Percentiles rank a stretch among this genome's conserved stretches.
These are phyloP conservation scores for Rhagonycha lutea DNA, from an alignment of 2,888 invertebrate genomes.

Conservation along the genomic window DNA sequence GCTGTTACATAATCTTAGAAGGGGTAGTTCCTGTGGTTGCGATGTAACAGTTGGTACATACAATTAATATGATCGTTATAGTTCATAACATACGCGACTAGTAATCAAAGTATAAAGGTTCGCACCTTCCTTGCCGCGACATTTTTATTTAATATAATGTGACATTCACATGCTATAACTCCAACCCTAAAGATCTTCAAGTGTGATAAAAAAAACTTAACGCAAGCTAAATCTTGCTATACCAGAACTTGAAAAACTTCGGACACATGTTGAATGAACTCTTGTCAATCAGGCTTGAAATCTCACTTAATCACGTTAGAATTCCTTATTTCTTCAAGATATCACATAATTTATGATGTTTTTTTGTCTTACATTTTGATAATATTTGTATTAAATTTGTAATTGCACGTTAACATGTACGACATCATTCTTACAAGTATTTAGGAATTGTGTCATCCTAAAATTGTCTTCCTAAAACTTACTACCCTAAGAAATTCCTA, in stretches of 20 bases:
- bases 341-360: background rate
- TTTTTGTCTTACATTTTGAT: background rate
- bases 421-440: background rate
- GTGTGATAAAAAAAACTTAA: too few relatives aligned
- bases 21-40: too few relatives aligned
- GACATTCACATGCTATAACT: too few relatives aligned
- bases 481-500: background rate
- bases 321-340: background rate
- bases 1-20: too few relatives aligned
- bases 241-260: background rate
- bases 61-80: too few relatives aligned
- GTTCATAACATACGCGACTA: too few relatives aligned
- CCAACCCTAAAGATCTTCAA: too few relatives aligned
- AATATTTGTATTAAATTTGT: background rate
- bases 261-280: background rate
- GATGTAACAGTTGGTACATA: too few relatives aligned
- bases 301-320: background rate
- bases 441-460: background rate
- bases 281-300: background rate
- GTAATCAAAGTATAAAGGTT: too few relatives aligned
- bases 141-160: too few relatives aligned
- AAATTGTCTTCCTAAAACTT: background rate
- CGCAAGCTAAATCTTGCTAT: too few relatives aligned
- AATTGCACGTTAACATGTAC: background rate
- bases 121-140: too few relatives aligned